phyloP scores from a whole-genome alignment of 2,888 invertebrate species.

The Drosophila rellima region DNA sequence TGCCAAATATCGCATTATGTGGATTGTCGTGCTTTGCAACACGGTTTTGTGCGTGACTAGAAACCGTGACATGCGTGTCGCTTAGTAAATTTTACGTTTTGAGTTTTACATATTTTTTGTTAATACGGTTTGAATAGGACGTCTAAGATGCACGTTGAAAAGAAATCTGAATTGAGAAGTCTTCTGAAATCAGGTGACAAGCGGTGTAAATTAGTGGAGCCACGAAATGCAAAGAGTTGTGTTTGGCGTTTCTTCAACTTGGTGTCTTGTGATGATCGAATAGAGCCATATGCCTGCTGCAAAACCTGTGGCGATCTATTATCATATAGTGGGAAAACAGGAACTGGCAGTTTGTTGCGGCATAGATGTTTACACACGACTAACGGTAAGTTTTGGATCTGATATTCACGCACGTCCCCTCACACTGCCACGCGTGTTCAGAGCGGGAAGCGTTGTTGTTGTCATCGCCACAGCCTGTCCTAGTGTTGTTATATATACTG shows the following conservation, averaged over 20 bases:
- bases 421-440: conserved; percentile 75
- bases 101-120: conserved; percentile 39
- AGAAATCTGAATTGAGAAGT: conserved; percentile 65
- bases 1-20: conserved; percentile 2
- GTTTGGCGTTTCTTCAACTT: conserved; percentile 72
- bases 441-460: conserved; percentile 43
- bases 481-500: conserved; percentile 54
- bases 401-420: conserved; percentile 66
- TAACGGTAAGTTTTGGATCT: conserved; percentile 73
- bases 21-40: conserved; percentile 55
- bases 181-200: conserved; percentile 66
- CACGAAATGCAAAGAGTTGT: conserved; percentile 70
- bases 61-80: conserved; percentile 75
- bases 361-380: conserved; percentile 68
- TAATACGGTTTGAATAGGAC: conserved; percentile 27
- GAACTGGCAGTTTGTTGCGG: conserved; percentile 68
- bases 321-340: conserved; percentile 70
- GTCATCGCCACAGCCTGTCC: conserved; percentile 47
- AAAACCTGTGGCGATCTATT: conserved; percentile 70
- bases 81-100: conserved; percentile 51
- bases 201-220: conserved; percentile 69
- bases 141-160: conserved; percentile 65
- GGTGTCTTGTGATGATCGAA: conserved; percentile 67
- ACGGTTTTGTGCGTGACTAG: conserved; percentile 75
- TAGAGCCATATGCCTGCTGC: conserved; percentile 70